Evolutionary conservation across 2,797 vertebrate species (phyloP).

Genomic region (Octomys mimax): DNA sequence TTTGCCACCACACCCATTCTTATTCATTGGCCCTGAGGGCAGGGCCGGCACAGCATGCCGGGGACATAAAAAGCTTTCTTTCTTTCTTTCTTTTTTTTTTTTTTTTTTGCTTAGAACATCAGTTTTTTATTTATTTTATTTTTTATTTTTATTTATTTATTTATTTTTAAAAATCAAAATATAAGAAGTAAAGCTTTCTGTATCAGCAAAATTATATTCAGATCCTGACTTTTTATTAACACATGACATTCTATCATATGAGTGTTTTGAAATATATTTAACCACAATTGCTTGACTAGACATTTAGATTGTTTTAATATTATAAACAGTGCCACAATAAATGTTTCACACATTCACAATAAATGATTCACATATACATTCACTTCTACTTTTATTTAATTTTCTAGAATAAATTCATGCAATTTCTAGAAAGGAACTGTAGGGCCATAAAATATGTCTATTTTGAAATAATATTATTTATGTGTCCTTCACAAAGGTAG

Average conservation of each 20-base stretch:
- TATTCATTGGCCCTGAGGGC: too few relatives aligned
- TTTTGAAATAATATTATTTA: background rate
- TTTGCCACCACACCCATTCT: too few relatives aligned
- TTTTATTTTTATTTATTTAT: too few relatives aligned
- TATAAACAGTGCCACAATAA: background rate
- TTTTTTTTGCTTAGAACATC: too few relatives aligned
- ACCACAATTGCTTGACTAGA: background rate
- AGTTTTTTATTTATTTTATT: too few relatives aligned
- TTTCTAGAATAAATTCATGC: background rate
- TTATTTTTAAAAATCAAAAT: too few relatives aligned
- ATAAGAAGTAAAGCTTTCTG: background rate
- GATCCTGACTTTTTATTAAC: background rate
- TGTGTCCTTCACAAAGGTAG: background rate
- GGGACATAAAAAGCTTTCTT: background rate
- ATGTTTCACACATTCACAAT: background rate
- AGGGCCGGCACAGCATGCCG: too few relatives aligned
- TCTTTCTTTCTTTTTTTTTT: too few relatives aligned
- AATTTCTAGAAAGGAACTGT: background rate
- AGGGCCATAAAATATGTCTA: background rate
- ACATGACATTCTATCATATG: background rate
- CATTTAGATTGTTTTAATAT: background rate
- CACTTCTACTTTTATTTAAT: conserved; percentile 9
- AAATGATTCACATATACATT: background rate
- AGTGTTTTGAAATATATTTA: background rate
- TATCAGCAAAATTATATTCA: conserved; percentile 5